These are phyloP conservation scores for Drosophila paranaensis DNA, from an alignment of 2,888 invertebrate genomes.

Conservation along the genomic window DNA sequence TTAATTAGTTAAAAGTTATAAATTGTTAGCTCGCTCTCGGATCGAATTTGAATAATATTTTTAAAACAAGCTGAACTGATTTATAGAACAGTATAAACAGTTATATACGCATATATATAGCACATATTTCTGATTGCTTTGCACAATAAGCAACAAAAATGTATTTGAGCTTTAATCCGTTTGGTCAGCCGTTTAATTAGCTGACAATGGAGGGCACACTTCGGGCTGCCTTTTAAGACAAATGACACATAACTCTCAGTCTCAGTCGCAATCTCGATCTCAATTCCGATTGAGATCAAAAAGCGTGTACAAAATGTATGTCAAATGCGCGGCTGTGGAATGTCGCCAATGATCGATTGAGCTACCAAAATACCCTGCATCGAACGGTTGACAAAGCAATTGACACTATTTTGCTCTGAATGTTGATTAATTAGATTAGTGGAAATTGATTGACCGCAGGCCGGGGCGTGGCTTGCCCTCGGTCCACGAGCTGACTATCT, in stretches of 20 bases:
- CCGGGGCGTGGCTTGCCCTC: neutral
- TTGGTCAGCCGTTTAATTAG: conserved; percentile 75
- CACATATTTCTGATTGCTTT: neutral
- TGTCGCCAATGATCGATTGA: conserved; percentile 74
- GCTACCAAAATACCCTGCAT: conserved; percentile 35
- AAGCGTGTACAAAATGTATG: conserved; percentile 37
- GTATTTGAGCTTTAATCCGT: conserved; percentile 30
- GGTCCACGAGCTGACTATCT: neutral
- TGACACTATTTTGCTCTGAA: conserved; percentile 68
- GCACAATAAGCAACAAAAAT: conserved; percentile 4
- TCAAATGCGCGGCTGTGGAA: conserved; percentile 61
- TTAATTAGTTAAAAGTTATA: conserved; percentile 10
- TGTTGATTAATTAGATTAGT: conserved; percentile 76
- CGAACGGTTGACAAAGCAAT: conserved; percentile 52
- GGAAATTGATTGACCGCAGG: conserved; percentile 3
- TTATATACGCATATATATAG: neutral
- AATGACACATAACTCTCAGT: conserved; percentile 54
- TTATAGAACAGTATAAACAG: neutral
- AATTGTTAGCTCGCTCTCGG: neutral
- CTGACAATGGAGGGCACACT: conserved; percentile 54
- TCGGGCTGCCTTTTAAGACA: conserved; percentile 33
- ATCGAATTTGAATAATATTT: neutral
- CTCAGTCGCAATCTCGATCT: neutral
- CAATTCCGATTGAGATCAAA: conserved; percentile 25
- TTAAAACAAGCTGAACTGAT: neutral